Conservation (phyloP, 1,140 invertebrate species). For the Drosophila parabipectinata region DNA sequence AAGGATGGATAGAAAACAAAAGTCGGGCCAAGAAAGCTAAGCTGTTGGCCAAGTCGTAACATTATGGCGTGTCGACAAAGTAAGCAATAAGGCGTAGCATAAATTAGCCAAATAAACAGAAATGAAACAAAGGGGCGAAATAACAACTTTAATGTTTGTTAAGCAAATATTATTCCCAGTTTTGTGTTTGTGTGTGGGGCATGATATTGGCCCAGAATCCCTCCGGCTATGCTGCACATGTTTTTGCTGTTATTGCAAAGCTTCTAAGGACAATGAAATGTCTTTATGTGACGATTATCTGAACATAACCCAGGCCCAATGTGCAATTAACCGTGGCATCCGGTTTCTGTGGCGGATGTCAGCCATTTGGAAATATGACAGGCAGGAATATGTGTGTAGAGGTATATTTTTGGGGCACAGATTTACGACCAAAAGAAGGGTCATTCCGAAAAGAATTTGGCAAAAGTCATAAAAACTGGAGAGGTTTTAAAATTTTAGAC, state of each 20-base stretch:
- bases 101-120: slow-evolving; percentile 75
- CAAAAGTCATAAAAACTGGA: neutral
- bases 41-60: slow-evolving; percentile 56
- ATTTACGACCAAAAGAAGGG: slow-evolving; percentile 22
- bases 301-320: slow-evolving; percentile 63
- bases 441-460: slow-evolving; percentile 2
- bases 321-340: slow-evolving; percentile 70
- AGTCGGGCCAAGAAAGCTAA: slow-evolving; percentile 38
- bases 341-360: slow-evolving; percentile 17
- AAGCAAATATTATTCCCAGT: slow-evolving; percentile 62
- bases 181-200: neutral
- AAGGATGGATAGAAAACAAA: slow-evolving; percentile 5
- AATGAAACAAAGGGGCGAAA: slow-evolving; percentile 50
- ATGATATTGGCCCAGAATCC: slow-evolving; percentile 1
- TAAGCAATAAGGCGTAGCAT: slow-evolving; percentile 78
- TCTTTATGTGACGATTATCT: slow-evolving; percentile 80
- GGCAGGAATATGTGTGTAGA: slow-evolving; percentile 23
- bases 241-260: slow-evolving; percentile 23
- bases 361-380: slow-evolving; percentile 34
- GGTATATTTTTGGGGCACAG: slow-evolving; percentile 13
- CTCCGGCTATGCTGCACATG: slow-evolving; percentile 32
- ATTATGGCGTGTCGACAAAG: slow-evolving; percentile 72
- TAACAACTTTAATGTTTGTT: slow-evolving; percentile 79
- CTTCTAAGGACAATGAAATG: slow-evolving; percentile 61
- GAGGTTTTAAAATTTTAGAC: neutral